Evolutionary conservation across 2,888 invertebrate genomes (phyloP), one percentile per base, ranked within the genome.

Genomic region (Lycophotia porphyrea): DNA sequence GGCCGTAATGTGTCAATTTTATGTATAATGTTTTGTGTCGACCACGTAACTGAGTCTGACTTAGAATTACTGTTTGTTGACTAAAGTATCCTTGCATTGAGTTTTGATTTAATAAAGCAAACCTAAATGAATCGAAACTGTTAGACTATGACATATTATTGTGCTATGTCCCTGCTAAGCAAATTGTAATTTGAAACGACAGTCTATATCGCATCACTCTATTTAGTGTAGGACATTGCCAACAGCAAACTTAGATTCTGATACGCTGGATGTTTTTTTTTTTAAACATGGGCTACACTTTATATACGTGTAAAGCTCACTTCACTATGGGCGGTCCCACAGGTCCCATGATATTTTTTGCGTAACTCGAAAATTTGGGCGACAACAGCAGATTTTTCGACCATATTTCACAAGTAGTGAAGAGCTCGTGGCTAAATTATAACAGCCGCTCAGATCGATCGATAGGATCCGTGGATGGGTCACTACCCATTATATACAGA

Each of bases 141-240:
- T 52, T 70, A 67, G 83, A 82, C 80, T 83, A 74, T 84, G 71
- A 80, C 83, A 47, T 63, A 85, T 79, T 71, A 76, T 73, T 70
- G 60, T 49, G 49, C n/a, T 60, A 36, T 82, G 71, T 73, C 73
- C 72, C 82, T 73, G 80, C 42, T 76, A 39, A 49, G 52, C 71
- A 34, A 70, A 81, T 82, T 77, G 64, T 77, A 58, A 84, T 84
- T 84, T 82, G 58, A 84, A 77, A 61, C 42, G 49, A 61, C 69
- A 47, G 70, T 49, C 71, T 68, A 69, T 44, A 58, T 73, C n/a
- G 77, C 70, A 44, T 63, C 84, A 76, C 39, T 80, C 76, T 76
- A 76, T 80, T 84, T 66, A 58, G 55, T 72, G 34, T 71, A 47
- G 71, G 61, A 80, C 84, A 72, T 84, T 80, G 61, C 36, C 31